Base-by-base conservation (phyloP, 1,140 invertebrate species). In the Heliconius melpomene region DNA sequence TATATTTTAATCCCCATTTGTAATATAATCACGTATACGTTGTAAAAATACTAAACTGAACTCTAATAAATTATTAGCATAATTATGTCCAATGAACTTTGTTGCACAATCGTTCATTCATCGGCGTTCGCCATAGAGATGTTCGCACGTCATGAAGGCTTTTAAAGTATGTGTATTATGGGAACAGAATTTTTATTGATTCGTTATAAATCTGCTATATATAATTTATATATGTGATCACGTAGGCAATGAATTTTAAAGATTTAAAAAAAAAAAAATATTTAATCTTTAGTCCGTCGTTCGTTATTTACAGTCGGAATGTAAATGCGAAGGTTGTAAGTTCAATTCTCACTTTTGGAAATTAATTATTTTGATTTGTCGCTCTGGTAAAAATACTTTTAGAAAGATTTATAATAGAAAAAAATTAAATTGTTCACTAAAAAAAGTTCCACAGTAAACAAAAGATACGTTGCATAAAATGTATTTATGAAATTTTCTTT, bases 61-160 rank as follows among this genome's bases (percentile, higher is more conserved):
- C 60, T 66, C 9, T 66, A 66, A 66, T 66, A 66, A 66, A 26
- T 66, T 66, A 66, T 66, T 66, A 66, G 26, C 60, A 66, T 66
- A 52, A 52, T 46, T 52, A 66, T 66, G 60, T 66, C 60, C 60
- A 29, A 66, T 66, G 60, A 66, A 66, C 60, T 66, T 66, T 66
- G 26, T 23, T 26, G 23, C 23, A 16, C 60, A 66, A 66, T 66
- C 60, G 16, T 66, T 66, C 60, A 66, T 66, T 66, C 60, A 66
- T 29, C 60, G 60, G 5, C 3, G 26, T 66, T 66, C 60, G 26
- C 13, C 29, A 66, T 66, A 60, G 54, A 23, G 54, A 66, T 26
- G 29, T 11, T 66, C 60, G 29, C 16, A 26, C 60, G 60, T 66
- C 60, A 66, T 66, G 11, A 16, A 66, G 26, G 60, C 60, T 66